phyloP scores from a whole-genome alignment of 1,140 invertebrate species.

The Drosophila asahinai region DNA sequence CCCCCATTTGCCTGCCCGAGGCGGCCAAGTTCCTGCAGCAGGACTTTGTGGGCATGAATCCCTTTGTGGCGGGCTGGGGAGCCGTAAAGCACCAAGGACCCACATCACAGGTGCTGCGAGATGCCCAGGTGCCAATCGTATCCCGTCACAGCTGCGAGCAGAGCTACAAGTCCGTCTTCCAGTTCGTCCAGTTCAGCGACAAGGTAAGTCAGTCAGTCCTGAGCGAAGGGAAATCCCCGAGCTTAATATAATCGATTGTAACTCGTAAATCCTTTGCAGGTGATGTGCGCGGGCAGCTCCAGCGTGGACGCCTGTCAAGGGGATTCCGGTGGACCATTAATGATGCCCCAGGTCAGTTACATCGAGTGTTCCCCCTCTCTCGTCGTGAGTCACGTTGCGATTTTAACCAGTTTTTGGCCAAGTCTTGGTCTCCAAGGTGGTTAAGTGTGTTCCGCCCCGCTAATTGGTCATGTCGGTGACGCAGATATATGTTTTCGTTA shows the following conservation, averaged over 20 bases:
- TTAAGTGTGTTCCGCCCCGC: conserved; percentile 22
- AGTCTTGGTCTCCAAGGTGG: conserved; percentile 55
- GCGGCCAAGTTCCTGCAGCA: conserved; percentile 84
- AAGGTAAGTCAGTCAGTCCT: conserved; percentile 54
- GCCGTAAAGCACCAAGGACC: conserved; percentile 86
- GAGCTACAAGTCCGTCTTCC: conserved; percentile 87
- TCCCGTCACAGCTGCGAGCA: conserved; percentile 87
- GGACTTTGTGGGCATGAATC: conserved; percentile 85
- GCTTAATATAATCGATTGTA: background rate
- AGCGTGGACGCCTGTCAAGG: conserved; percentile 94
- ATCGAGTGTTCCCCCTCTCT: conserved; percentile 8
- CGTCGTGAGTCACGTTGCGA: conserved; percentile 34
- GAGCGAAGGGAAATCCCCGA: conserved; percentile 8
- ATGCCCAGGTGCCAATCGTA: conserved; percentile 90
- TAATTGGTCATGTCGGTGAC: conserved; percentile 28
- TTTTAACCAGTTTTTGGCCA: conserved; percentile 54
- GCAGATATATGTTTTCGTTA: conserved; percentile 30
- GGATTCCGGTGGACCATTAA: conserved; percentile 92
- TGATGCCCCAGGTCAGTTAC: conserved; percentile 86
- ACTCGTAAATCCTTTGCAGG: conserved; percentile 51
- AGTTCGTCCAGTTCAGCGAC: conserved; percentile 74
- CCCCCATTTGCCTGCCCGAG: conserved; percentile 90
- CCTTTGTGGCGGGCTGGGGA: conserved; percentile 87
- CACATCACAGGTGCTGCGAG: conserved; percentile 87
- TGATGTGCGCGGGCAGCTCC: conserved; percentile 80